Evolutionary conservation across 2,888 invertebrate genomes (phyloP).

Genomic region (Tromatobia lineatoria): DNA sequence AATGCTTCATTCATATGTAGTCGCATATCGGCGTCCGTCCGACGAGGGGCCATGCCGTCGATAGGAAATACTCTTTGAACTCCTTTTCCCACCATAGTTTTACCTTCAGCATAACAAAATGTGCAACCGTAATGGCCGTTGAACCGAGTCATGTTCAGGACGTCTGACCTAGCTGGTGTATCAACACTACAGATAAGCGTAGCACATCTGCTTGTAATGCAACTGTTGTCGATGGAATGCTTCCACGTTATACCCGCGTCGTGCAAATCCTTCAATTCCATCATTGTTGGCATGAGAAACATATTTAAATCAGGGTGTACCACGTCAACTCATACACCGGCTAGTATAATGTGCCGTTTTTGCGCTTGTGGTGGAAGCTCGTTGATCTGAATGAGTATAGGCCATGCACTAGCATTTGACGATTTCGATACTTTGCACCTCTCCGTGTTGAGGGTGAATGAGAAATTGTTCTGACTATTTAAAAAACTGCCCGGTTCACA

Average conservation of each 20-base stretch:
- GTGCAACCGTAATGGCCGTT: slow-evolving; percentile 21
- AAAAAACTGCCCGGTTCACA: slow-evolving; percentile 42
- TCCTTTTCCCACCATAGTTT: neutral
- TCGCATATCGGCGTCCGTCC: slow-evolving; percentile 27
- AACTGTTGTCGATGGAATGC: neutral
- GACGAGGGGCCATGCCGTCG: neutral
- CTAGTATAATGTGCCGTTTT: slow-evolving; percentile 50
- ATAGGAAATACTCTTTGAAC: neutral
- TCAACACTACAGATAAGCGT: neutral
- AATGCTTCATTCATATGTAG: slow-evolving; percentile 24
- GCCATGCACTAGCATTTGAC: slow-evolving; percentile 57
- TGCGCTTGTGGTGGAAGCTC: slow-evolving; percentile 56
- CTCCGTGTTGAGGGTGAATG: slow-evolving; percentile 55
- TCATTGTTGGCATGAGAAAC: slow-evolving; percentile 21
- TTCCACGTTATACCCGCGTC: slow-evolving; percentile 34
- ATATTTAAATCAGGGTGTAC: slow-evolving; percentile 44
- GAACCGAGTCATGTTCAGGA: neutral
- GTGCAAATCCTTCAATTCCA: slow-evolving; percentile 22
- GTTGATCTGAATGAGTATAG: slow-evolving; percentile 41
- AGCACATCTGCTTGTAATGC: neutral
- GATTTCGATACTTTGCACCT: slow-evolving; percentile 51
- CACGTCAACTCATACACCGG: slow-evolving; percentile 46
- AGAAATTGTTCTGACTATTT: slow-evolving; percentile 31
- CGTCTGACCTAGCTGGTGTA: neutral
- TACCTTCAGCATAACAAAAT: slow-evolving; percentile 22